Conservation (phyloP, 1,140 invertebrate genomes). For the Apis dorsata region DNA sequence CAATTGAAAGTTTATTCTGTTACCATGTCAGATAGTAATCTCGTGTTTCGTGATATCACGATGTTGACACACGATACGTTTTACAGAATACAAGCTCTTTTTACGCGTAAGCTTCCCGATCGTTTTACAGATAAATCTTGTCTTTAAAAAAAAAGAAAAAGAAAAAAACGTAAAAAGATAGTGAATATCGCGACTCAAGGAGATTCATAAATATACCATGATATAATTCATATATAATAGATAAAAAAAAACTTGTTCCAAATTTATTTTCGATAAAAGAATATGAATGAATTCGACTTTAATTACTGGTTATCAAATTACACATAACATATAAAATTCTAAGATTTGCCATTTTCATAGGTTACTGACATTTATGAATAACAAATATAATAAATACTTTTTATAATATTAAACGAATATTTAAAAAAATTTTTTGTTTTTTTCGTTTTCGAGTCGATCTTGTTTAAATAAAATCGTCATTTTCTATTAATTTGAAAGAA, state of each 20-base stretch:
- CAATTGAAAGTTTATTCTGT: slow-evolving; percentile 40
- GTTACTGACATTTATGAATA: neutral
- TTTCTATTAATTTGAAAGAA: neutral
- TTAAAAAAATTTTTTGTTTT: no score
- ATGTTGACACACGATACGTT: slow-evolving; percentile 32
- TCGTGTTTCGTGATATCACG: slow-evolving; percentile 33
- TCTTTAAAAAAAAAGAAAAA: neutral
- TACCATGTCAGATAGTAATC: slow-evolving; percentile 32
- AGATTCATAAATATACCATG: slow-evolving; percentile 17
- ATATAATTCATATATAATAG: slow-evolving; percentile 14
- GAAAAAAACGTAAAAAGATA: neutral
- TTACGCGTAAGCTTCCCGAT: neutral
- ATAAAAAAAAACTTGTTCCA: slow-evolving; percentile 3
- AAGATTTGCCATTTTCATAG: slow-evolving; percentile 6
- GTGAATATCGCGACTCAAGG: neutral
- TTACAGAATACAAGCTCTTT: slow-evolving; percentile 10
- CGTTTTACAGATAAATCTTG: slow-evolving; percentile 16
- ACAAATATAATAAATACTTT: neutral
- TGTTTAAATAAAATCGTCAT: neutral
- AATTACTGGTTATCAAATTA: neutral
- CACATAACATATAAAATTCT: neutral
- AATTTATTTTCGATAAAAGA: slow-evolving; percentile 16
- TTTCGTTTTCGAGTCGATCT: neutral
- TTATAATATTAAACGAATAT: neutral
- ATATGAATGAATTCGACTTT: neutral